Evolutionary conservation across 2,797 vertebrate species (phyloP), one percentile per base, ranked within the genome.

Genomic region (Siniperca scherzeri): DNA sequence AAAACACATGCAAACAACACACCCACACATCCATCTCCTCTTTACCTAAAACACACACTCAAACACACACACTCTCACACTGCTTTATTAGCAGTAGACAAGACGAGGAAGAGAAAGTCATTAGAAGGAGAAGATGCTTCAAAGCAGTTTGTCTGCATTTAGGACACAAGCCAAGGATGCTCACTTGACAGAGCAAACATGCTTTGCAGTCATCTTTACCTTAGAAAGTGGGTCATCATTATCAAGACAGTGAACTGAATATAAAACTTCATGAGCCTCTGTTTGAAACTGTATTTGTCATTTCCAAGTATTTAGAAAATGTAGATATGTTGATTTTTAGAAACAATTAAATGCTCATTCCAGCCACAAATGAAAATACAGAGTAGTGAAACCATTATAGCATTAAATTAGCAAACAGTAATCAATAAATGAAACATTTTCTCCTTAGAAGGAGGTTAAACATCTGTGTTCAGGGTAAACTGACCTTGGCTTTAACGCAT

Each of bases 91-190:
- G 78, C 73, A 50, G 67, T 7, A 74, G 78, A 86, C 56, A 67
- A 74, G 73, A 78, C 1, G 13, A 68, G 44, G 66, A 80, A 81
- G 77, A 78, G 70, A 86, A 89, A 88, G 82, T 89, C 89, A 87
- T 92, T 90, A 91, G 75, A 92, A 86, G 76, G 78, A 74, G 57
- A 85, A 69, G 74, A 78, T 69, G 80, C 89, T 92, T 91, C 86
- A 87, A 89, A 92, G 87, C 81, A 70, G 70, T 89, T 89, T 89
- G 84, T 88, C 83, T 79, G 46, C 84, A 81, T 89, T 89, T 85
- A 89, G 82, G 81, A 86, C 73, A 73, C n/a, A 19, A 84, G 83
- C 85, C 80, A 85, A 84, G 81, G 83, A 88, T 78, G 40, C 83
- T 87, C 82, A 76, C 52, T 89, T 83, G 77, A 66, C 65, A 36